Base-by-base conservation (phyloP, 2,888 invertebrate species). In the Phyto melanocephala region DNA sequence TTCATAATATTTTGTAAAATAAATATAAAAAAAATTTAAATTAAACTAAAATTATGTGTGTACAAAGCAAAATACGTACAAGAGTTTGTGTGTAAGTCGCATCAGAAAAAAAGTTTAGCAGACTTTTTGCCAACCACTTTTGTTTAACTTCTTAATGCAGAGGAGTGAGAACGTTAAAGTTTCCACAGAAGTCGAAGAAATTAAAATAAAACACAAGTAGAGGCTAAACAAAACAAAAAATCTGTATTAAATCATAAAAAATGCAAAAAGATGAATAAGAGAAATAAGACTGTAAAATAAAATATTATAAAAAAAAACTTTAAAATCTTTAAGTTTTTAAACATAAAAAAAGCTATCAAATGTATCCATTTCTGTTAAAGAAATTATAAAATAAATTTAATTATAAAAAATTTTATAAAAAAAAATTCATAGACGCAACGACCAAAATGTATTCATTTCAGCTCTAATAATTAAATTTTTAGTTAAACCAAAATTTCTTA, bases 11-110 rank as follows among this genome's bases (percentile, higher is more conserved):
- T 77, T 62, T 70, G 35, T 40, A 40, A 15, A 70, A 58, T 5
- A 13, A 37, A 75, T 33, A 10, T 15, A 5, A 15, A 47, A 45
- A 56, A 24, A 58, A 24, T 15, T 17, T 42, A 52, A 80, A 80
- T 67, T 80, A 60, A 52, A 74, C 67, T 52, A 50, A 79, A 72
- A 67, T 79, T 72, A 79, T 79, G 45, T 60, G 45, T 74, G 79
- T 62, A 62, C 35, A 1, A 24, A n/a, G 15, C 24, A 28, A 28
- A 28, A n/a, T n/a, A n/a, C n/a, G 28, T 3, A 54, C 22, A 20
- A 17, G 22, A 62, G 60, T 42, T 8, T 52, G 52, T 62, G 45
- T 20, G 17, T 8, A 17, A 56, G n/a, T 47, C 54, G 33, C 15
- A 24, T 24, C 54, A 50, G n/a, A 8, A 50, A 20, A 35, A 62